phyloP scores from a whole-genome alignment of 1,140 invertebrate species.

The Trachymyrmex cornetzi region DNA sequence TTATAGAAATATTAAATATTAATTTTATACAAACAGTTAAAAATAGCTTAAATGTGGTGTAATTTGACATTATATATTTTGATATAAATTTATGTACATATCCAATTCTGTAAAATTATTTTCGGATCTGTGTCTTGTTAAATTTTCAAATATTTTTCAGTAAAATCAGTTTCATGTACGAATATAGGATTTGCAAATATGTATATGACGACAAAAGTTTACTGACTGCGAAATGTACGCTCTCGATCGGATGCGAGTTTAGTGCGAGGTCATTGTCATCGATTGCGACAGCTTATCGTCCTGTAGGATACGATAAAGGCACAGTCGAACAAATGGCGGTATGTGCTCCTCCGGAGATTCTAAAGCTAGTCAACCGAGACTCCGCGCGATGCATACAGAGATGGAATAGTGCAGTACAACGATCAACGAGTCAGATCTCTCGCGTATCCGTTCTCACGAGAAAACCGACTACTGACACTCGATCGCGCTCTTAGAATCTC shows the following conservation, averaged over 20 bases:
- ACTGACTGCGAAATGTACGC: background rate
- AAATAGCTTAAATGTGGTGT: too few species aligned
- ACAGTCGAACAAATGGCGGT: conserved; percentile 24
- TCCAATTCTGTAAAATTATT: too few species aligned
- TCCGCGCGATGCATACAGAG: conserved; percentile 23
- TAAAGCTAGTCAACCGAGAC: background rate
- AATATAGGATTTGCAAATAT: background rate
- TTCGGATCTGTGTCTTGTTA: too few species aligned
- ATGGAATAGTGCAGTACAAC: background rate
- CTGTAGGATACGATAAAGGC: conserved; percentile 8
- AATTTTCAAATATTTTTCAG: too few species aligned
- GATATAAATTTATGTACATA: too few species aligned
- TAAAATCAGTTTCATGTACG: background rate
- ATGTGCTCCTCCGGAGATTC: background rate
- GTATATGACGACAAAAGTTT: background rate
- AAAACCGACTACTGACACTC: conserved; percentile 58
- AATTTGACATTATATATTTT: too few species aligned
- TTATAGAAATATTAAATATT: too few species aligned
- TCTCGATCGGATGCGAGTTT: background rate
- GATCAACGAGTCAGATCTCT: conserved; percentile 40
- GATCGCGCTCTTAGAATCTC: conserved; percentile 61
- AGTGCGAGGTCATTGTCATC: conserved; percentile 2
- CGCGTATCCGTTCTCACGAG: conserved; percentile 64
- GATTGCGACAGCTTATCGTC: conserved; percentile 5
- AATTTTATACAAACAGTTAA: too few species aligned